phyloP scores from a whole-genome alignment of 2,888 invertebrate species.

The Mantis religiosa region DNA sequence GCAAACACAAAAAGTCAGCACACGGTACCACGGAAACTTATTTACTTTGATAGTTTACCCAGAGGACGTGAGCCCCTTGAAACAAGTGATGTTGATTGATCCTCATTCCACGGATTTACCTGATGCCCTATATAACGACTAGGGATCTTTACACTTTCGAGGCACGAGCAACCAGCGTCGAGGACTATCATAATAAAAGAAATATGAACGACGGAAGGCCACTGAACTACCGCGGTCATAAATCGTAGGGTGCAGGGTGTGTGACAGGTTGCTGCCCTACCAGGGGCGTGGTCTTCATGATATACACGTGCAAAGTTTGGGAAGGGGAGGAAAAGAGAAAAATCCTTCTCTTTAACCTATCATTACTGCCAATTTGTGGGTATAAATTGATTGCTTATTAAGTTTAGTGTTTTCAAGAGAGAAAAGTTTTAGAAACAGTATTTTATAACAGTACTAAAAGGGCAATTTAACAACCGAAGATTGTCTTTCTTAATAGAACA shows the following conservation, averaged over 20 bases:
- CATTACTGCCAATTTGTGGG: neutral
- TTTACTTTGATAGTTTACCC: no score
- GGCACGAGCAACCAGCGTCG: conserved; percentile 9
- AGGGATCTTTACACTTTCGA: conserved; percentile 14
- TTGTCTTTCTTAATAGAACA: neutral
- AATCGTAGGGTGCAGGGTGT: conserved; percentile 2
- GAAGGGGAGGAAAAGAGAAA: neutral
- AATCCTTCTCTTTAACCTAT: neutral
- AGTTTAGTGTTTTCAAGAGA: neutral
- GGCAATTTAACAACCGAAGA: neutral
- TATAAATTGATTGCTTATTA: neutral
- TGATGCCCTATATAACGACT: conserved; percentile 11
- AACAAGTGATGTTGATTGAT: no score
- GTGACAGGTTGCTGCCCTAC: neutral
- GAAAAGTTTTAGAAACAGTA: neutral
- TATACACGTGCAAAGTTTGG: neutral
- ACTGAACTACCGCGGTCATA: conserved; percentile 1
- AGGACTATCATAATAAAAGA: conserved; percentile 24
- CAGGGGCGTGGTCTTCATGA: neutral
- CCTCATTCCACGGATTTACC: neutral
- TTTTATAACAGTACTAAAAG: neutral
- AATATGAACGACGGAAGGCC: conserved; percentile 16
- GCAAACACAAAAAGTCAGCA: no score
- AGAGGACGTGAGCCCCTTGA: no score
- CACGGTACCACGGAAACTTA: no score